These are phyloP conservation scores for Hyalella azteca DNA, from an alignment of 2,888 invertebrate genomes.

Conservation along the genomic window DNA sequence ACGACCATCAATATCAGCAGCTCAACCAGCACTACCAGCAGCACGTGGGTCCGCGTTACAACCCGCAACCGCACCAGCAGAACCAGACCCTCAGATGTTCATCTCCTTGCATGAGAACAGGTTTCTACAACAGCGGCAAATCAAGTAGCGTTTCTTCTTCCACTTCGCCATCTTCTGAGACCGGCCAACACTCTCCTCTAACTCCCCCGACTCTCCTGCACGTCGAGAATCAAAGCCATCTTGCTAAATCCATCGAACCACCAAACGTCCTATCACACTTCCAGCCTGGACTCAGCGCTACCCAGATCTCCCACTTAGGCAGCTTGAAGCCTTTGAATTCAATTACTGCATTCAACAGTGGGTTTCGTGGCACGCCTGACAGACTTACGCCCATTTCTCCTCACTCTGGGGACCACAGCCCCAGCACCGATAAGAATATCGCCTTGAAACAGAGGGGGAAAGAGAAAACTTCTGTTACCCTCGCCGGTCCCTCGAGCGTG, in stretches of 20 bases:
- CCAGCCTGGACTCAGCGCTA: neutral
- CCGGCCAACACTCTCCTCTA: neutral
- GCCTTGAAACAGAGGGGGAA: neutral
- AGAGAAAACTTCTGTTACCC: neutral
- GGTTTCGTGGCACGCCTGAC: constrained; percentile 5
- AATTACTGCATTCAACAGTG: constrained; percentile 3
- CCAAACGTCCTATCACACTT: neutral
- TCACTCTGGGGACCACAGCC: neutral
- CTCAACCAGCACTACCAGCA: constrained; percentile 21
- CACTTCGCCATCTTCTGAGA: constrained; percentile 24
- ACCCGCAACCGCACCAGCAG: neutral
- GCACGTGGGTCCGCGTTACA: neutral
- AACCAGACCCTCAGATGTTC: neutral
- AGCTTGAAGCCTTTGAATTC: neutral
- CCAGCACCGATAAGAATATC: neutral
- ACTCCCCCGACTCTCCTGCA: neutral
- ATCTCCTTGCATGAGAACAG: neutral
- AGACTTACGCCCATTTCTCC: constrained; percentile 20
- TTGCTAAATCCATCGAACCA: neutral
- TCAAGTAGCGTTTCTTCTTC: neutral
- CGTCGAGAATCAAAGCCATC: neutral
- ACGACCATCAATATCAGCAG: neutral
- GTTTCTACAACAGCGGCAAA: neutral
- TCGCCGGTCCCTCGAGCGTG: neutral
- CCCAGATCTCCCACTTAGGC: neutral